Evolutionary conservation across 2,888 invertebrate genomes (phyloP).

Genomic region (Girardia tigrina): DNA sequence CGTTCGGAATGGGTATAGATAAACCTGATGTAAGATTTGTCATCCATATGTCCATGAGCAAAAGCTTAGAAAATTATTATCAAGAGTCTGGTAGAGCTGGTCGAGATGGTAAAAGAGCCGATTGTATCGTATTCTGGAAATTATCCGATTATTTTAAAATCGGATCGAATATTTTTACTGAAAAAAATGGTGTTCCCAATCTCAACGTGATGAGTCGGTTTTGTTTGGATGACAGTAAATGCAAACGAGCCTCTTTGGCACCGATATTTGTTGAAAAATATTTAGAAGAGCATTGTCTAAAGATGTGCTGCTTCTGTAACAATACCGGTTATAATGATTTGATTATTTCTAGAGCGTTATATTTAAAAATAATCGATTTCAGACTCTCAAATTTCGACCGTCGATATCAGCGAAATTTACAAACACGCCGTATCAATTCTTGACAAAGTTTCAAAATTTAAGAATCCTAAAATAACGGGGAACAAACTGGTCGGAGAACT

Average conservation of each 20-base stretch:
- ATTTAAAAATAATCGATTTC: not conserved
- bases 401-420: conserved; percentile 49
- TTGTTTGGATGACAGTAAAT: conserved; percentile 58
- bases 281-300: conserved; percentile 61
- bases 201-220: conserved; percentile 69
- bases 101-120: conserved; percentile 62
- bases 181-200: conserved; percentile 61
- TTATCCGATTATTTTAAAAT: conserved; percentile 63
- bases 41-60: conserved; percentile 60
- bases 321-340: conserved; percentile 18
- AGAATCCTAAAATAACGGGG: conserved; percentile 25
- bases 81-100: conserved; percentile 57
- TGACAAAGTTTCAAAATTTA: conserved; percentile 43
- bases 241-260: conserved; percentile 66
- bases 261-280: conserved; percentile 72
- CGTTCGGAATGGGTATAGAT: conserved; percentile 88
- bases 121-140: conserved; percentile 65
- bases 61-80: conserved; percentile 77
- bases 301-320: conserved; percentile 70
- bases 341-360: not conserved
- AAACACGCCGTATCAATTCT: conserved; percentile 56
- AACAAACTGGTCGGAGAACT: conserved; percentile 16
- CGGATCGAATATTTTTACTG: conserved; percentile 66
- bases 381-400: conserved; percentile 38
- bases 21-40: conserved; percentile 83